Evolutionary conservation across 1,140 invertebrate genomes (phyloP), one percentile per base, ranked within the genome.

Genomic region (Drosophila lowei): DNA sequence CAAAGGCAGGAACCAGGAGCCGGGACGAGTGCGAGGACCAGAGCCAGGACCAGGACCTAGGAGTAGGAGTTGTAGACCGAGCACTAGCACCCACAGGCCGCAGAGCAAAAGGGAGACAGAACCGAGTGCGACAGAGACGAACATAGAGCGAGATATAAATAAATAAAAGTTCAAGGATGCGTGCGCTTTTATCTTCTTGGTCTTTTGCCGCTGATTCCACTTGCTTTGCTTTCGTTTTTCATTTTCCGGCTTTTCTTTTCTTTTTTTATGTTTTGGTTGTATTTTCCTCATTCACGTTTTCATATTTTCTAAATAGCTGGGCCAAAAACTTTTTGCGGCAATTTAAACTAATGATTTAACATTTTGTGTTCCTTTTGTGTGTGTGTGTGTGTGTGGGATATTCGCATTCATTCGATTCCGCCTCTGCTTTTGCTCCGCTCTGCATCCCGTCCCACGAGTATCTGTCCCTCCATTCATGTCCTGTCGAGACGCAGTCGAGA

Each of bases 101-200:
- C 23, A 30, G 34, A 13, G 23, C n/a, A 38, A 13, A 38, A 4
- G 49, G 25, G 25, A 18, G 62, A 49, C 55, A 34, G 53, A 28
- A 46, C 47, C 54, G 34, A 62, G 61, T 30, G 60, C 30, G 52
- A 15, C 56, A 28, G 70, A 44, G 54, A 38, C 34, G 34, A 5
- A 11, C 34, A 38, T 54, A 70, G 64, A 71, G 48, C 72, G 49
- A 70, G 68, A 85, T 86, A 86, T 81, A 86, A 86, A 86, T 88
- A 88, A 86, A 85, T 88, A 88, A 88, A 86, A 86, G 85, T 86
- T 86, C 83, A 86, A 86, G 83, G 83, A 86, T 86, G 83, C 81
- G 81, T 85, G 81, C 81, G 81, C 80, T 85, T 85, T 85, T 85
- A 85, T 85, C 80, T 85, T 73, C 54, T 71, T 74, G 72, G 72